Evolutionary conservation across 2,888 invertebrate genomes (phyloP), one percentile per base, ranked within the genome.

Genomic region (Dolomedes plantarius): DNA sequence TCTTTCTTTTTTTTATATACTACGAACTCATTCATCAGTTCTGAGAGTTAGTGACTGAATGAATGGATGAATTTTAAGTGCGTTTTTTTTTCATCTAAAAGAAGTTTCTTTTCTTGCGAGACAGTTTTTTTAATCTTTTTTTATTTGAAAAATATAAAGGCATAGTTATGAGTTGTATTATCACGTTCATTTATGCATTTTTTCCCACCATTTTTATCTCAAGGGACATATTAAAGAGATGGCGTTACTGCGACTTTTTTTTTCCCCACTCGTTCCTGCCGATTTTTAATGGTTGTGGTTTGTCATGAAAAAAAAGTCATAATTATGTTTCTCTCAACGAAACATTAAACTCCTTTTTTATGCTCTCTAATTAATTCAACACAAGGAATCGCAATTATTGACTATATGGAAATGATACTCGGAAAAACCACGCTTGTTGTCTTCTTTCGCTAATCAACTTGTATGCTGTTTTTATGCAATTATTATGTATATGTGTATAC

Each of bases 1-100:
- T 68, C 36, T 68, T 36, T 13, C 23, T 31, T 67, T 67, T 16
- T 5, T 50, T n/a, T n/a, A n/a, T 23, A 27, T 27, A 3, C 62
- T 13, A 16, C 5, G 36, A 39, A 39, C 6, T 68, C 68, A 68
- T 68, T 68, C 68, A 68, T 68, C 68, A 68, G 68, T 23, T 68
- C 16, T 39, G 19, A 0, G 46, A 46, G 11, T 36, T n/a, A 1
- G 68, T 2, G 13, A 67, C 3, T 36, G 9, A 23, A 28, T 39
- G 39, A 68, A 68, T 68, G 68, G 32, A 68, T 39, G 39, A 9
- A 36, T 39, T 68, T 31, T 28, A 28, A 28, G 28, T 62, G n/a
- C 28, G n/a, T 2, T 67, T 67, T 67, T 67, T 7, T 31, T 28
- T 28, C n/a, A 50, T 9, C n/a, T 16, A 50, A 0, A n/a, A n/a